Conservation (phyloP, 2,113 vertebrate species). For the Pangasianodon gigas region DNA sequence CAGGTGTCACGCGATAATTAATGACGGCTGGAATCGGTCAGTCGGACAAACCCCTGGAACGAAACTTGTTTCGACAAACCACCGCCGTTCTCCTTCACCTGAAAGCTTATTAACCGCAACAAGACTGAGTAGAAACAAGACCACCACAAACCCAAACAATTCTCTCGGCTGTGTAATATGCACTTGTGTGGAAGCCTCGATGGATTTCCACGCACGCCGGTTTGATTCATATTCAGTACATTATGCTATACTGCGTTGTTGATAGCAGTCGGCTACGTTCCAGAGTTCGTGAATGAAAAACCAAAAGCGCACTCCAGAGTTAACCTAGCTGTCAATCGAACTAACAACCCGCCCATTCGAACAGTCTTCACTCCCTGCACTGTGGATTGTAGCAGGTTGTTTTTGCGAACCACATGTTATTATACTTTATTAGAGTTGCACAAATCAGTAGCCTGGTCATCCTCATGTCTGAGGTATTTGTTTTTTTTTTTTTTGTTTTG, state of each 20-base stretch:
- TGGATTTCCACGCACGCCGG: no score
- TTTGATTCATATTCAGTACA: not conserved
- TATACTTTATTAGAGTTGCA: not conserved
- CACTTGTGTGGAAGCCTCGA: no score
- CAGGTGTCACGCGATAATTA: no score
- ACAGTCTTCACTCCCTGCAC: not conserved
- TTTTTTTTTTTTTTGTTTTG: not conserved
- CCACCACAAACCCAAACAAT: not conserved
- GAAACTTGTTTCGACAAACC: not conserved
- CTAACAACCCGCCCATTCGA: not conserved
- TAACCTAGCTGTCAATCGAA: not conserved
- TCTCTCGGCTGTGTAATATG: not conserved
- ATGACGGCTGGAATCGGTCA: not conserved
- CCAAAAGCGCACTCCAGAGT: not conserved
- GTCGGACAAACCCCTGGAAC: not conserved
- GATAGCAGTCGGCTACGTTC: not conserved
- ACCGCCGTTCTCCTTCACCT: not conserved
- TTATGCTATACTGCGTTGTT: not conserved
- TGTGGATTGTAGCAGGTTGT: not conserved
- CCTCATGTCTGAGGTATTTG: not conserved
- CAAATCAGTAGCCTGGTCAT: not conserved
- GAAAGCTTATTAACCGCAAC: not conserved
- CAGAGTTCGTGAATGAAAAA: not conserved
- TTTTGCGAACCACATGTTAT: not conserved
- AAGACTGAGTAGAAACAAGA: not conserved